phyloP scores from a whole-genome alignment of 2,888 invertebrate genomes.

The Seladonia tumulorum region DNA sequence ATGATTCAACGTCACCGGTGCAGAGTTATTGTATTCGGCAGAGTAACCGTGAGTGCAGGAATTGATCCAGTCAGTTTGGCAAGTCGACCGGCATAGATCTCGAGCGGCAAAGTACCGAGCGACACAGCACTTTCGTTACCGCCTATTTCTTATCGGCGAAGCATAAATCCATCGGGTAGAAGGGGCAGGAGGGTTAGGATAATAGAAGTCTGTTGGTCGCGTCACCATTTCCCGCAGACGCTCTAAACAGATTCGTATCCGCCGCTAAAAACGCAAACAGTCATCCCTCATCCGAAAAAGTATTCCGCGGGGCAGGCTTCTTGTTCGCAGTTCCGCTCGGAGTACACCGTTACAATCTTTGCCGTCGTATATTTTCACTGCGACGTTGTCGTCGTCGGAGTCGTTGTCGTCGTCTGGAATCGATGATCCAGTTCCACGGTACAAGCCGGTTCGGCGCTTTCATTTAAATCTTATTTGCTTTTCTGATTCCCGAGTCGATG shows the following conservation, averaged over 20 bases:
- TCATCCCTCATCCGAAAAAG: constrained; percentile 58
- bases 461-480: constrained; percentile 38
- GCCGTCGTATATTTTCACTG: constrained; percentile 38
- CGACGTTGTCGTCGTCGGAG: not conserved
- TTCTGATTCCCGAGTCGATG: constrained; percentile 9
- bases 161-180: constrained; percentile 56
- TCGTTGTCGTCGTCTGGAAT: constrained; percentile 27
- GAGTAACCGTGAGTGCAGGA: constrained; percentile 24
- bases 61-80: constrained; percentile 47
- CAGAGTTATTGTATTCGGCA: not conserved
- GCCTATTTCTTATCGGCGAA: constrained; percentile 66
- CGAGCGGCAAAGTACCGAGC: constrained; percentile 27
- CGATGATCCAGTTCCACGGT: constrained; percentile 42
- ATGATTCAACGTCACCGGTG: not conserved
- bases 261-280: constrained; percentile 62
- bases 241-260: constrained; percentile 61
- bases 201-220: constrained; percentile 28
- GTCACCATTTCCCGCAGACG: constrained; percentile 48
- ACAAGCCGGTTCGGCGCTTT: constrained; percentile 25
- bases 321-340: not conserved
- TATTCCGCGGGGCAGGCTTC: constrained; percentile 29
- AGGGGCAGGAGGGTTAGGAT: constrained; percentile 30
- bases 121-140: constrained; percentile 62
- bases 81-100: constrained; percentile 62
- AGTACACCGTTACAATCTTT: constrained; percentile 40